phyloP scores from a whole-genome alignment of 2,797 vertebrate species.

The Streptopelia turtur region DNA sequence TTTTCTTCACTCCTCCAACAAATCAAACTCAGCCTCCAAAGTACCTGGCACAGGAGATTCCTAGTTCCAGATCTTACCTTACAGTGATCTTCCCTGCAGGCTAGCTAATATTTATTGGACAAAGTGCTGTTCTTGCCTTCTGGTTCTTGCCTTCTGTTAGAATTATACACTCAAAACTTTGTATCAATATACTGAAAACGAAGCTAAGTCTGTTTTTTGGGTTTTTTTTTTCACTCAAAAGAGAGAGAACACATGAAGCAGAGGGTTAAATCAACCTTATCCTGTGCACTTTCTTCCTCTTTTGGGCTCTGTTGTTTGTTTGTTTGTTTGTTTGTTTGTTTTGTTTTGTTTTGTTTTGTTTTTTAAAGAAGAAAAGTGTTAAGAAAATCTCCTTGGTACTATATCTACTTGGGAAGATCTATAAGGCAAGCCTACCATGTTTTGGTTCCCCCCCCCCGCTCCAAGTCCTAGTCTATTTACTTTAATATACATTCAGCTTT shows the following conservation, averaged over 20 bases:
- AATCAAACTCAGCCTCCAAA: background rate
- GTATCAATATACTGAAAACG: background rate
- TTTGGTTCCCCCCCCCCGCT: background rate
- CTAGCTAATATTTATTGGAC: background rate
- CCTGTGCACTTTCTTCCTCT: background rate
- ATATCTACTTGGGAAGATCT: background rate
- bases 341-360: background rate
- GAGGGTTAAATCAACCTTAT: background rate
- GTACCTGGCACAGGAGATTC: background rate
- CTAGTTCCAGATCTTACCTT: background rate
- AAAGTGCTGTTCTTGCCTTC: background rate
- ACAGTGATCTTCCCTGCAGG: background rate
- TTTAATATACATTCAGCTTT: background rate
- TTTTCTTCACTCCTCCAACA: background rate
- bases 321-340: no score
- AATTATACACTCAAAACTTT: background rate
- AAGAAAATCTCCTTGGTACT: background rate
- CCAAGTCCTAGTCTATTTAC: background rate
- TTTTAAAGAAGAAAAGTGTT: background rate
- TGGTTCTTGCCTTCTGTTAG: background rate
- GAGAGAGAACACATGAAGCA: background rate
- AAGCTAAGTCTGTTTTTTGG: background rate
- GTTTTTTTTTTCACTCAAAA: background rate
- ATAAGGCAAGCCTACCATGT: background rate
- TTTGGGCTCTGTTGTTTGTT: background rate